phyloP scores from a whole-genome alignment of 1,140 invertebrate genomes.

The Drosophila rhopaloa region DNA sequence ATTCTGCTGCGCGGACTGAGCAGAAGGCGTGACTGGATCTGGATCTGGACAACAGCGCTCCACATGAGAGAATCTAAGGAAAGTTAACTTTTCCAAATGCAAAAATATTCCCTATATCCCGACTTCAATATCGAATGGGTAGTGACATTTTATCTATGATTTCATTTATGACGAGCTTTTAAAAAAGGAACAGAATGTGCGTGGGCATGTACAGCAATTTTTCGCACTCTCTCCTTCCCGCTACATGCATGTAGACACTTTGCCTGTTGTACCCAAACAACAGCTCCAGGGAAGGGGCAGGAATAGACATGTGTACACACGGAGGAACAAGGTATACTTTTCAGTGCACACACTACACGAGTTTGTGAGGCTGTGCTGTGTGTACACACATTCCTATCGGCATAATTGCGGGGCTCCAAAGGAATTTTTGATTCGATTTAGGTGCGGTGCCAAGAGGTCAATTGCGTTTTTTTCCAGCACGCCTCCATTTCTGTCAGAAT shows the following conservation, averaged over 20 bases:
- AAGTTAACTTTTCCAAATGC: no score
- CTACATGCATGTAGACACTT: slow-evolving; percentile 9
- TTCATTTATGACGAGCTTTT: neutral
- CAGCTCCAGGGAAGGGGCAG: neutral
- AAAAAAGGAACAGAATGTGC: no score
- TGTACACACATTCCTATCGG: slow-evolving; percentile 14
- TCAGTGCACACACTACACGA: slow-evolving; percentile 22
- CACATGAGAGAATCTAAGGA: no score
- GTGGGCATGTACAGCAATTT: neutral
- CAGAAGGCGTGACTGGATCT: slow-evolving; percentile 24
- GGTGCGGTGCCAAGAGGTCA: slow-evolving; percentile 24
- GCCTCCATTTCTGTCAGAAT: neutral
- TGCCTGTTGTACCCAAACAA: slow-evolving; percentile 26
- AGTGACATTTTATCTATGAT: neutral
- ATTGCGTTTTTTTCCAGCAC: slow-evolving; percentile 5
- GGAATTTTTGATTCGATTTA: slow-evolving; percentile 51
- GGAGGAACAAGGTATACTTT: slow-evolving; percentile 24
- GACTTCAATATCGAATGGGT: neutral
- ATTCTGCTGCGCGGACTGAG: slow-evolving; percentile 14
- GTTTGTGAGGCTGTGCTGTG: slow-evolving; percentile 8
- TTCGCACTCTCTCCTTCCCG: neutral
- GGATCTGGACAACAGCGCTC: neutral
- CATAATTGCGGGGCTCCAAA: slow-evolving; percentile 33
- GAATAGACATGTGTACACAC: slow-evolving; percentile 6
- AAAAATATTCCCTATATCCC: neutral